Base-by-base conservation (phyloP, 2,113 vertebrate genomes). In the Todiramphus saurophagus region DNA sequence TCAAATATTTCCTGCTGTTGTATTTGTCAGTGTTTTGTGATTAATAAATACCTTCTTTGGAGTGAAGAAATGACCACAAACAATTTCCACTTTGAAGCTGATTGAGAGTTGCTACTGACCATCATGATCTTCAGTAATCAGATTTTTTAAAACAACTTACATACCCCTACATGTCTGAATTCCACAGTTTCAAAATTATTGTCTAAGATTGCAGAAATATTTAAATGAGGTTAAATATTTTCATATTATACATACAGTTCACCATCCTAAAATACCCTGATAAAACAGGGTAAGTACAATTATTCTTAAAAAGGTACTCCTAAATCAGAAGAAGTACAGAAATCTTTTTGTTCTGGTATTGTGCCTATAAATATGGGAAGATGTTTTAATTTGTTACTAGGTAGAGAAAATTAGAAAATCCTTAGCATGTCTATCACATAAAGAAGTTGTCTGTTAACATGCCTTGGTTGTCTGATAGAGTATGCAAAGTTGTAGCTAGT, bases 401-500 rank as follows among this genome's bases (percentile, higher is more conserved):
- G 46, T 81, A 87, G 91, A 90, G 81, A 91, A 90, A 86, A 95
- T 69, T 68, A 76, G 51, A 96, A 94, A 96, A 97, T 96, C 96
- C 80, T 93, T 97, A 63, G 21, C 81, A 83, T 93, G 69, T 77
- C 89, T 97, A 25, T 82, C 93, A 94, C 90, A 83, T 88, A 72
- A 94, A 96, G 76, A 63, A 86, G 81, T 96, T 85, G 66, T 90
- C 94, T 94, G 90, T 80, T 92, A 84, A 80, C 76, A 56, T 93
- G 74, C 97, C 76, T 93, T 88, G 51, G 53, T 90, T 97, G 95
- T 97, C 89, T 97, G 75, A 95, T 97, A 72, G 35, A 94, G 35
- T 91, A 70, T 93, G 93, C 89, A 87, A 96, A 94, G 80, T 74
- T 96, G 67, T 87, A 87, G 86, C 89, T 56, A 88, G 50, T 59